phyloP scores from a whole-genome alignment of 2,113 vertebrate genomes.

The Rhineura floridana region DNA sequence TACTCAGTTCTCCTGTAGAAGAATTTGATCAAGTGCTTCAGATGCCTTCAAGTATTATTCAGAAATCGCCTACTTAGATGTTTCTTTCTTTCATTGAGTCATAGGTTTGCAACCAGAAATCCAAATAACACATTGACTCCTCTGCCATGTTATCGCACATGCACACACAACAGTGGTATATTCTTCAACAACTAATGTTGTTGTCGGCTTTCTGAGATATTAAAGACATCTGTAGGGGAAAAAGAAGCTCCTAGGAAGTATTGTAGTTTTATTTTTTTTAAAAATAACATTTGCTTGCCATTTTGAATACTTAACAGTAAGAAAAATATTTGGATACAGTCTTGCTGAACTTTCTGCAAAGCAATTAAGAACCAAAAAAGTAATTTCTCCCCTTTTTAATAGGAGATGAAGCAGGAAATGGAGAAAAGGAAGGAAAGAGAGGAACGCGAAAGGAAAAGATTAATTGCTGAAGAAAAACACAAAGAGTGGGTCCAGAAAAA shows the following conservation, averaged over 20 bases:
- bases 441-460: conserved; percentile 80
- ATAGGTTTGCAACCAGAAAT: neutral
- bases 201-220: neutral
- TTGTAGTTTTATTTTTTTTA: neutral
- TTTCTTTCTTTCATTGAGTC: neutral
- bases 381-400: conserved; percentile 43
- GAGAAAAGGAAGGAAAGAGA: conserved; percentile 76
- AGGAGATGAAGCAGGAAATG: conserved; percentile 78
- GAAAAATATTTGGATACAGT: neutral
- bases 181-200: neutral
- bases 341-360: neutral
- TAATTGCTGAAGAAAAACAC: conserved; percentile 81
- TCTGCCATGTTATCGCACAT: neutral
- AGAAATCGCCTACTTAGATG: neutral
- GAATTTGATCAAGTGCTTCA: neutral
- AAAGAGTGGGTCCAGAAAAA: conserved; percentile 89
- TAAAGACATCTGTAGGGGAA: neutral
- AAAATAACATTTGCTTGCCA: neutral
- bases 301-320: neutral
- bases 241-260: neutral
- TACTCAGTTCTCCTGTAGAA: neutral
- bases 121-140: neutral
- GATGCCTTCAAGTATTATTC: neutral
- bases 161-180: neutral
- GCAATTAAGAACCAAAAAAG: neutral